Conservation (phyloP, 2,888 invertebrate genomes). For the Catocala fraxini region DNA sequence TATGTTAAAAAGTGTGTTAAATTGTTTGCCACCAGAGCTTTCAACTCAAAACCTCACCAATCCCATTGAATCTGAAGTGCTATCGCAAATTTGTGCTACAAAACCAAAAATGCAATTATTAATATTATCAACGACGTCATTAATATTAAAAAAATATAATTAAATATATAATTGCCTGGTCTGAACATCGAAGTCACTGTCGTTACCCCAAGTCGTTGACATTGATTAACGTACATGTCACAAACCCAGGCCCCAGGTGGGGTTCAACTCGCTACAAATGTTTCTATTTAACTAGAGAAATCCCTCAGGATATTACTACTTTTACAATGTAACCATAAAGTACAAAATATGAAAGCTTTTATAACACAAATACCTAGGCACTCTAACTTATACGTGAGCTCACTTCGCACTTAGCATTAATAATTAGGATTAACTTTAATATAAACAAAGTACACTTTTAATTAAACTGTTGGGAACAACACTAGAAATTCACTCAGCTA, state of each 20-base stretch:
- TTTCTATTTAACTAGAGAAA: slow-evolving; percentile 4
- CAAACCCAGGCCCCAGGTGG: background rate
- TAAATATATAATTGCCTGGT: too few relatives aligned
- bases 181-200: background rate
- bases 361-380: slow-evolving; percentile 30
- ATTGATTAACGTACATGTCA: slow-evolving; percentile 2
- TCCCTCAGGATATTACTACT: slow-evolving; percentile 24
- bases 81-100: too few relatives aligned
- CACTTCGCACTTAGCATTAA: slow-evolving; percentile 50
- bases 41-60: too few relatives aligned
- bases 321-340: slow-evolving; percentile 23
- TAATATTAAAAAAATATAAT: too few relatives aligned
- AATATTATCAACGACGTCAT: too few relatives aligned
- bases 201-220: background rate
- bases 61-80: too few relatives aligned
- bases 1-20: too few relatives aligned
- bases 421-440: slow-evolving; percentile 49
- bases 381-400: slow-evolving; percentile 33
- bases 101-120: too few relatives aligned
- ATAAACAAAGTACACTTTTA: slow-evolving; percentile 48
- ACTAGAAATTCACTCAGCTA: slow-evolving; percentile 51
- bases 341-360: slow-evolving; percentile 43
- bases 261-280: slow-evolving; percentile 2
- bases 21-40: too few relatives aligned
- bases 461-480: slow-evolving; percentile 47